Conservation (phyloP, 2,113 vertebrate species). For the Hippocampus barbouri region DNA sequence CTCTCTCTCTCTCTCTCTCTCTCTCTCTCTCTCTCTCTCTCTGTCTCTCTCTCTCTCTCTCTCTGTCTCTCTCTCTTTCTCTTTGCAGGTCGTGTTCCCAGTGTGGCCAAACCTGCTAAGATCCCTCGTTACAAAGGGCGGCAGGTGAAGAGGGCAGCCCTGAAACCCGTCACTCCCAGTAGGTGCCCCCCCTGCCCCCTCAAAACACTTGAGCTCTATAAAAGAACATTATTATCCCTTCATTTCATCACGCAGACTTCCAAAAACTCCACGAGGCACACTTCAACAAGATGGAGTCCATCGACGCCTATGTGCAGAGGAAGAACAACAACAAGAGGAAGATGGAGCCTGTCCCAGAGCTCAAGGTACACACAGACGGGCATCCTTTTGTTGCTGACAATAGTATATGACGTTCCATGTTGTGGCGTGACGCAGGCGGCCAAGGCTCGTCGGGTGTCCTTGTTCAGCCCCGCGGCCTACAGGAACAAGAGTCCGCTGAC, state of each 20-base stretch:
- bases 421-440: conserved; percentile 53
- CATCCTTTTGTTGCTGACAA: neutral
- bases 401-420: neutral
- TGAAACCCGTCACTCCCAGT: conserved; percentile 82
- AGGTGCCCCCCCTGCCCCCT: conserved; percentile 42
- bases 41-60: neutral
- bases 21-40: neutral
- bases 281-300: conserved; percentile 94
- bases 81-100: conserved; percentile 24
- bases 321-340: conserved; percentile 69
- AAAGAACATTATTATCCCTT: neutral
- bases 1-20: neutral
- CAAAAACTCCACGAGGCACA: conserved; percentile 89
- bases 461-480: conserved; percentile 74
- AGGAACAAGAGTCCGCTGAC: conserved; percentile 41
- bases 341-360: conserved; percentile 65
- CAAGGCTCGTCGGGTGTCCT: conserved; percentile 21
- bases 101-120: conserved; percentile 50
- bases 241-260: conserved; percentile 75
- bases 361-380: conserved; percentile 46
- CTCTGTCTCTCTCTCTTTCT: too few relatives aligned
- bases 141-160: conserved; percentile 59
- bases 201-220: neutral
- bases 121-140: conserved; percentile 60
- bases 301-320: conserved; percentile 84